Conservation (phyloP, 2,797 vertebrate genomes). For the Liparis tanakae region DNA sequence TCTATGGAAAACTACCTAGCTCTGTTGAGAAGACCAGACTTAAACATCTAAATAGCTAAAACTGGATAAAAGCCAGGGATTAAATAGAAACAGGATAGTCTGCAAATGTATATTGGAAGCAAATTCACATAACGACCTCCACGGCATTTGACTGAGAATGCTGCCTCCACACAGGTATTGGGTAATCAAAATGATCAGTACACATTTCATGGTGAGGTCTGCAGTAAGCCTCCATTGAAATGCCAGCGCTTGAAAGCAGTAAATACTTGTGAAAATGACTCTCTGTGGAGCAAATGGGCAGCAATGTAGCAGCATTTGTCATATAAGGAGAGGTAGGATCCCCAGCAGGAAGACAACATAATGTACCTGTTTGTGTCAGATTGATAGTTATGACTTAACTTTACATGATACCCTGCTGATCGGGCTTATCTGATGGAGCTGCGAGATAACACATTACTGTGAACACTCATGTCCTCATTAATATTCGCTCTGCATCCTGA, state of each 20-base stretch:
- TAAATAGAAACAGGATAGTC: background rate
- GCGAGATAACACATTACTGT: constrained; percentile 44
- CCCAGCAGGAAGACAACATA: constrained; percentile 12
- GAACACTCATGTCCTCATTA: constrained; percentile 57
- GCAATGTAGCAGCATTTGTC: constrained; percentile 25
- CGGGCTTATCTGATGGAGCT: constrained; percentile 38
- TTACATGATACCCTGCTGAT: constrained; percentile 41
- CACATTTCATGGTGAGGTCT: constrained; percentile 8
- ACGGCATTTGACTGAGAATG: constrained; percentile 30
- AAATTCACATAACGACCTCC: constrained; percentile 20
- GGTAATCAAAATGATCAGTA: constrained; percentile 23
- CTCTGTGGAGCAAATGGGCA: constrained; percentile 5
- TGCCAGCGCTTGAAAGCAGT: background rate
- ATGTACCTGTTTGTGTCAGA: constrained; percentile 44
- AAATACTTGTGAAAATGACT: background rate
- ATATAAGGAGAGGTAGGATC: constrained; percentile 7
- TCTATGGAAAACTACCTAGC: constrained; percentile 44
- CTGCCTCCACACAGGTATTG: constrained; percentile 8
- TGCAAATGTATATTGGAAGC: constrained; percentile 39
- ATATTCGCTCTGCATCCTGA: constrained; percentile 62
- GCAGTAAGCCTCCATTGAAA: constrained; percentile 11
- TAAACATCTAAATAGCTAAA: constrained; percentile 40
- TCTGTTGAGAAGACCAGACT: constrained; percentile 18
- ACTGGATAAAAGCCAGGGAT: constrained; percentile 28
- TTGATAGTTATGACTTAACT: constrained; percentile 48